These are phyloP conservation scores for Agelastica alni DNA, from an alignment of 2,888 invertebrate genomes.

Conservation along the genomic window DNA sequence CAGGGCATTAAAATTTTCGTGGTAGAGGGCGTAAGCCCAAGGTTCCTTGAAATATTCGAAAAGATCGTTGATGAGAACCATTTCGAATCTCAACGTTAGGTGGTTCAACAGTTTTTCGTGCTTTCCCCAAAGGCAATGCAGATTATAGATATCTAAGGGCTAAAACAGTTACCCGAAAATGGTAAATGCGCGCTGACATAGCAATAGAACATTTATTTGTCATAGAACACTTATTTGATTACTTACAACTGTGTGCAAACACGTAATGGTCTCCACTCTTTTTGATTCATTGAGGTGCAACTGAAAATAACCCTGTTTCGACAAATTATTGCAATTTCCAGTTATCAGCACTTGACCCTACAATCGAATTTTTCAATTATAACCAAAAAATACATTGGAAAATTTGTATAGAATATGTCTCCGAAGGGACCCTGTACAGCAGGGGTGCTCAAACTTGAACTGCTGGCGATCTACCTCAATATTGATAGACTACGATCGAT, in stretches of 20 bases:
- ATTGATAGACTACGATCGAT: no score
- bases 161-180: slow-evolving; percentile 47
- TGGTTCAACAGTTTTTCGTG: slow-evolving; percentile 75
- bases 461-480: no score
- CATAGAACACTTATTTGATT: no score
- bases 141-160: slow-evolving; percentile 63
- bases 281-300: slow-evolving; percentile 63
- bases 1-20: slow-evolving; percentile 63
- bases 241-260: slow-evolving; percentile 62
- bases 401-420: no score
- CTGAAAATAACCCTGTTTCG: slow-evolving; percentile 63
- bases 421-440: no score
- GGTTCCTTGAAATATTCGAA: slow-evolving; percentile 69
- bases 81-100: slow-evolving; percentile 64
- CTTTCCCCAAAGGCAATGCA: slow-evolving; percentile 69
- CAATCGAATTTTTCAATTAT: slow-evolving; percentile 20
- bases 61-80: slow-evolving; percentile 67
- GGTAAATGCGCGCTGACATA: background rate
- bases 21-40: slow-evolving; percentile 68
- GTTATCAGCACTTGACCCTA: slow-evolving; percentile 65
- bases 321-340: slow-evolving; percentile 55
- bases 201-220: no score
- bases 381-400: no score
- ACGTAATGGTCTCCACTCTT: slow-evolving; percentile 64
- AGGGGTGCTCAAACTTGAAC: no score